Conservation (phyloP, 2,888 invertebrate genomes). For the Acheta domesticus region DNA sequence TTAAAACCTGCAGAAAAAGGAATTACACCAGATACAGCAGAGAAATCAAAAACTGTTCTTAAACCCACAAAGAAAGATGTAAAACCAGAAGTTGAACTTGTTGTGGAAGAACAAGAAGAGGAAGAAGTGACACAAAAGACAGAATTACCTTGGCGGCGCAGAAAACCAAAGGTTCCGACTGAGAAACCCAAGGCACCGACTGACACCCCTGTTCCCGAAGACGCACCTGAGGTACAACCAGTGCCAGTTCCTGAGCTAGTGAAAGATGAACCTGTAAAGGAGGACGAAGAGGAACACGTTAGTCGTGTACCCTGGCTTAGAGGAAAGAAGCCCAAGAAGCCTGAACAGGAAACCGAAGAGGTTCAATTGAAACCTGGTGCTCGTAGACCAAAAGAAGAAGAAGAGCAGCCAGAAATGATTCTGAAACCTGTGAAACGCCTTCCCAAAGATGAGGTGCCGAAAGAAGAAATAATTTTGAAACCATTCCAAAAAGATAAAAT, state of each 20-base stretch:
- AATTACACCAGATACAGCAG: conserved; percentile 23
- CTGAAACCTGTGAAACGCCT: conserved; percentile 51
- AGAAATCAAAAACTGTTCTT: conserved; percentile 22
- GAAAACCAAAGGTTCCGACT: conserved; percentile 35
- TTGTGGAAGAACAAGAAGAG: too few relatives aligned
- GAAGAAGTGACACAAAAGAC: conserved; percentile 29
- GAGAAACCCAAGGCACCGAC: conserved; percentile 34
- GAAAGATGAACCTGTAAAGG: neutral
- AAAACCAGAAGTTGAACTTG: neutral
- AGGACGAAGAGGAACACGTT: neutral
- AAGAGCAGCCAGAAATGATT: conserved; percentile 46
- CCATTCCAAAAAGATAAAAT: conserved; percentile 44
- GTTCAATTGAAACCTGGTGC: neutral
- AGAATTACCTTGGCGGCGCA: conserved; percentile 35
- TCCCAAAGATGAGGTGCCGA: conserved; percentile 47
- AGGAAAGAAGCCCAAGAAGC: conserved; percentile 24
- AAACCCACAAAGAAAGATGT: neutral
- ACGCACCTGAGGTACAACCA: neutral
- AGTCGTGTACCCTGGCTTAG: neutral
- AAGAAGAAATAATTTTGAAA: conserved; percentile 47
- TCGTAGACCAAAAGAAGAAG: neutral
- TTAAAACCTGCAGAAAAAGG: conserved; percentile 32
- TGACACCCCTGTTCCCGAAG: neutral
- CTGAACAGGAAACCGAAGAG: conserved; percentile 19
- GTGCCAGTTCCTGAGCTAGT: neutral